phyloP scores from a whole-genome alignment of 2,113 vertebrate genomes.

The Panthera tigris region DNA sequence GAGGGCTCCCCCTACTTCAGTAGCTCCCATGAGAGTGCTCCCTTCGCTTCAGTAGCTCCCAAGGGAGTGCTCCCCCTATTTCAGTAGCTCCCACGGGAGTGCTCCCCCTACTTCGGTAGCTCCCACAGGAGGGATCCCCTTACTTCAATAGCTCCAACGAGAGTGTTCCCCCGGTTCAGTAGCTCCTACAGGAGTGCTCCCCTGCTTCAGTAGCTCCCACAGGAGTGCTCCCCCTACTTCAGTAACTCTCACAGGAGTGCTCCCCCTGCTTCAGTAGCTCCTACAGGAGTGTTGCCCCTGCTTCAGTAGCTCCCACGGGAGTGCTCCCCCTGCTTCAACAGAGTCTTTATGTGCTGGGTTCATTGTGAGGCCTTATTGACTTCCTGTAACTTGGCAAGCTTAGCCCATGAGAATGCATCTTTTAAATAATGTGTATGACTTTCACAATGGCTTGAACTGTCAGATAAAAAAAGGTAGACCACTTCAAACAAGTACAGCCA shows the following conservation, averaged over 20 bases:
- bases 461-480: neutral
- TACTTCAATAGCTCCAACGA: too few species aligned
- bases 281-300: rapidly evolving
- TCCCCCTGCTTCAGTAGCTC: neutral
- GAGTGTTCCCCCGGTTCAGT: too few species aligned
- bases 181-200: neutral
- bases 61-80: rapidly evolving
- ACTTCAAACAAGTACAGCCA: neutral
- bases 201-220: neutral
- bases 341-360: rapidly evolving
- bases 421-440: neutral
- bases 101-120: too few species aligned
- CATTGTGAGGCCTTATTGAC: rapidly evolving
- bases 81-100: neutral
- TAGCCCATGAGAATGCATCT: neutral
- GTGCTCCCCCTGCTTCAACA: neutral
- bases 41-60: too few species aligned
- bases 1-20: neutral
- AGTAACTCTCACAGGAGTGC: neutral
- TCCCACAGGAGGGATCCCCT: too few species aligned
- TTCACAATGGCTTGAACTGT: neutral
- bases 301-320: too few species aligned
- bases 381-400: neutral
- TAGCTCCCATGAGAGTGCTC: too few species aligned
- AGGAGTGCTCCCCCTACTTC: too few species aligned